Conservation (phyloP, 2,113 vertebrate genomes). For the Panthera leo region DNA sequence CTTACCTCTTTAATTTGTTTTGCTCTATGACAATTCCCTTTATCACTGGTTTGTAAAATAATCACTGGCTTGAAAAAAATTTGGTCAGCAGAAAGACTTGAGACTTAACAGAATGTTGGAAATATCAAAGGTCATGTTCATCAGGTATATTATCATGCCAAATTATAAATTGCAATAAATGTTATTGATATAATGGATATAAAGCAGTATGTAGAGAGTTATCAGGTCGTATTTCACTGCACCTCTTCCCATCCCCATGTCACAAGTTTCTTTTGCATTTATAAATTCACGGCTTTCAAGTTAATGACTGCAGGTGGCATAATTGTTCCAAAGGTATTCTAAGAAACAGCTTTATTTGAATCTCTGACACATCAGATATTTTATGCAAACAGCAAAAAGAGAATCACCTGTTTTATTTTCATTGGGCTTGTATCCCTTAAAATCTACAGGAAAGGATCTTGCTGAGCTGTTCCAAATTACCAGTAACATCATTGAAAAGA, state of each 20-base stretch:
- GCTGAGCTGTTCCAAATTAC: not conserved
- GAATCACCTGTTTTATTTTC: slow-evolving; percentile 10
- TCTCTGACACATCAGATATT: not conserved
- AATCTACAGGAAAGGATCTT: not conserved
- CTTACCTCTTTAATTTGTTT: slow-evolving; percentile 77
- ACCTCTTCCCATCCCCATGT: not conserved
- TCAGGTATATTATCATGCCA: not conserved
- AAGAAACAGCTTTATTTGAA: slow-evolving; percentile 18
- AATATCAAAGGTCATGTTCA: not conserved
- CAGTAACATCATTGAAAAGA: not conserved
- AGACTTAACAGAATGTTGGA: not conserved
- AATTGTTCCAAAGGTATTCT: slow-evolving; percentile 73
- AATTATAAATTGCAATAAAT: not conserved
- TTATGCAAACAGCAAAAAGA: slow-evolving; percentile 49
- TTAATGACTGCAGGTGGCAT: slow-evolving; percentile 79
- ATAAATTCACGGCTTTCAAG: not conserved
- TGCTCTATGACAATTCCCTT: slow-evolving; percentile 68
- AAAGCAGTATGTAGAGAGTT: not conserved
- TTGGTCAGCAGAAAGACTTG: not conserved
- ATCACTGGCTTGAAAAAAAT: slow-evolving; percentile 48
- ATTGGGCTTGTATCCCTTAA: not conserved
- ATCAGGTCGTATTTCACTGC: not conserved
- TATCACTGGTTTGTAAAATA: slow-evolving; percentile 45
- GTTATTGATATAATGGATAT: not conserved
- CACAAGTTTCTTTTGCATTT: not conserved